These are phyloP conservation scores for Drosophila paranaensis DNA, from an alignment of 2,888 invertebrate genomes.

Conservation along the genomic window DNA sequence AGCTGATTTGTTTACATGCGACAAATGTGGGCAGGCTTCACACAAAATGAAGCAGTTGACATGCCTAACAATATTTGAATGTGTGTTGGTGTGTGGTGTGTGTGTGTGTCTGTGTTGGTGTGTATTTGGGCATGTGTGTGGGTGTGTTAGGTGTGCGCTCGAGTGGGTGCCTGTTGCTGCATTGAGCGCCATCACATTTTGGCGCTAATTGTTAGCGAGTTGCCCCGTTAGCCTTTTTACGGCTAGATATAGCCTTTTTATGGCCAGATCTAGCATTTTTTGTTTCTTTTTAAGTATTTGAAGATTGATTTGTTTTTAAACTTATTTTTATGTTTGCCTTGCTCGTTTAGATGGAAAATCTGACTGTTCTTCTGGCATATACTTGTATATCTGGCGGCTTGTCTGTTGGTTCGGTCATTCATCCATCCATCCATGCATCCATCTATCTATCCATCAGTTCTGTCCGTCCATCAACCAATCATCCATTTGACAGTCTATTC, in stretches of 20 bases:
- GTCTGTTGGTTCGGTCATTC: too few relatives aligned
- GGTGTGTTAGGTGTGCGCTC: conserved; percentile 5
- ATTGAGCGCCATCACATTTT: conserved; percentile 50
- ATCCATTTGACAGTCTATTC: too few relatives aligned
- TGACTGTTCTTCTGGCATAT: too few relatives aligned
- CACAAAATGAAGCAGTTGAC: conserved; percentile 34
- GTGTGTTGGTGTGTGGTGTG: neutral
- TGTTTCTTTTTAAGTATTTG: neutral
- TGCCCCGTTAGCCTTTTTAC: neutral
- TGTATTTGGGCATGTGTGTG: conserved; percentile 15
- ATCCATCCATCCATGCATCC: too few relatives aligned
- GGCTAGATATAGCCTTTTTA: too few relatives aligned
- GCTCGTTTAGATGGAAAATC: too few relatives aligned
- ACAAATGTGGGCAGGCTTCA: conserved; percentile 50
- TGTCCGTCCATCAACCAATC: too few relatives aligned
- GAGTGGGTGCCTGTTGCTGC: conserved; percentile 18
- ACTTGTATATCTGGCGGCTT: too few relatives aligned
- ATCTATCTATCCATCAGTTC: too few relatives aligned
- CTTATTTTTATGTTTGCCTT: too few relatives aligned
- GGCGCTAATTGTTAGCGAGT: conserved; percentile 28
- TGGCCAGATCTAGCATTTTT: neutral
- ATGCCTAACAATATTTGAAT: conserved; percentile 7
- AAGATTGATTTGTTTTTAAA: neutral
- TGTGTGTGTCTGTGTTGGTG: neutral
- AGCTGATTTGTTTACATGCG: conserved; percentile 61